Conservation (phyloP, 1,140 invertebrate genomes). For the Eumeta japonica region DNA sequence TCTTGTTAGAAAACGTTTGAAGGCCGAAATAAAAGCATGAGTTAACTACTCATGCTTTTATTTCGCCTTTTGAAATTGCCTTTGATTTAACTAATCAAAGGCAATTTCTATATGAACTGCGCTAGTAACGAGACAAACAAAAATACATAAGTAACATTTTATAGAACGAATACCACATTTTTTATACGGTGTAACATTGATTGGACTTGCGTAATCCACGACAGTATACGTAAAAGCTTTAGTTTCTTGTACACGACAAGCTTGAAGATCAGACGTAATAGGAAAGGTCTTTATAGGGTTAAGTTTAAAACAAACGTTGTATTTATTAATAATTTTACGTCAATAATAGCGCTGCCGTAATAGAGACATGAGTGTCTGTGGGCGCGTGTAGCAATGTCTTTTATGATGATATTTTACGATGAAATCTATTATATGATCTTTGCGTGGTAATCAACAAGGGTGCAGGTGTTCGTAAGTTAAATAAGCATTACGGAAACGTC, state of each 20-base stretch:
- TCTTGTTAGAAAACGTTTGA: constrained; percentile 24
- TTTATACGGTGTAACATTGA: constrained; percentile 22
- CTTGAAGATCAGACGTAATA: constrained; percentile 31
- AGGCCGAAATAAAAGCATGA: too few relatives aligned
- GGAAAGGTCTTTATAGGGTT: constrained; percentile 2
- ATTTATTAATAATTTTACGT: constrained; percentile 11
- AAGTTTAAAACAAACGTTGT: constrained; percentile 13
- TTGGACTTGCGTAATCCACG: too few relatives aligned
- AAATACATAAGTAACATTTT: too few relatives aligned
- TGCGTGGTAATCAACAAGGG: too few relatives aligned
- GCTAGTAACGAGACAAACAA: too few relatives aligned
- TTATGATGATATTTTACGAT: constrained; percentile 23
- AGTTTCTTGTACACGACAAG: too few relatives aligned
- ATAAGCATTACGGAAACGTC: constrained; percentile 23
- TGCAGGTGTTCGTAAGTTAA: constrained; percentile 8
- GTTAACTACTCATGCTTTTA: constrained; percentile 25
- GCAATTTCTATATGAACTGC: constrained; percentile 48
- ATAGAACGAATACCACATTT: too few relatives aligned
- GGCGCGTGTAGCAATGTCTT: constrained; percentile 21
- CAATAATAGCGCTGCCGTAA: constrained; percentile 22
- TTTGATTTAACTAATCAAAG: too few relatives aligned
- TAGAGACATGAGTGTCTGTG: constrained; percentile 12
- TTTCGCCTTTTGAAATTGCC: too few relatives aligned
- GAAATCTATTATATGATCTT: constrained; percentile 16
- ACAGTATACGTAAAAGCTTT: too few relatives aligned